Evolutionary conservation across 1,140 invertebrate species (phyloP).

Genomic region (Bombus haemorrhoidalis): DNA sequence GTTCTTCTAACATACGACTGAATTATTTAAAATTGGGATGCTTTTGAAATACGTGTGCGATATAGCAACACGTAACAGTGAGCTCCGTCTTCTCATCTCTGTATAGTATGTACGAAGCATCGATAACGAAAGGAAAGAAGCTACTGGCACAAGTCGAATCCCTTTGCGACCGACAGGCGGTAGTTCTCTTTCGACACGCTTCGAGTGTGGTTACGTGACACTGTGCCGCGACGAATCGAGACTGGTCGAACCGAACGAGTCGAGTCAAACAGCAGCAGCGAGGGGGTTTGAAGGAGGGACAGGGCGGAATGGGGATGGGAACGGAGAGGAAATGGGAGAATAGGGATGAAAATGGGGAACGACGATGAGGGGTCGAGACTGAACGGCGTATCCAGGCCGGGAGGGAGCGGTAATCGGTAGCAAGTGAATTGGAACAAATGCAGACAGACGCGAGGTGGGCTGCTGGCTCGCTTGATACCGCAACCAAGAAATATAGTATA

Average conservation of each 20-base stretch:
- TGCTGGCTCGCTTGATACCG: slow-evolving; percentile 63
- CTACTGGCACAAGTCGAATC: neutral
- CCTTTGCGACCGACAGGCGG: slow-evolving; percentile 30
- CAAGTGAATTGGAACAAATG: slow-evolving; percentile 78
- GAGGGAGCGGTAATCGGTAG: slow-evolving; percentile 73
- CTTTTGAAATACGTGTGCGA: too few species aligned
- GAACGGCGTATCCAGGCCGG: slow-evolving; percentile 45
- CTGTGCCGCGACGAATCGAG: slow-evolving; percentile 54
- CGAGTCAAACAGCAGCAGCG: slow-evolving; percentile 1
- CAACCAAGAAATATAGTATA: slow-evolving; percentile 69
- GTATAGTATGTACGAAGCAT: neutral
- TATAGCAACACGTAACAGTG: too few species aligned
- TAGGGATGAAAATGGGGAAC: slow-evolving; percentile 69
- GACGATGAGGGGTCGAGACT: slow-evolving; percentile 53
- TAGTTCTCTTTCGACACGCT: slow-evolving; percentile 67
- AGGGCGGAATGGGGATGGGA: slow-evolving; percentile 13
- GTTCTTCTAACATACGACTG: too few species aligned
- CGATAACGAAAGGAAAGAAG: neutral
- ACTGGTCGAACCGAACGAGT: slow-evolving; percentile 32
- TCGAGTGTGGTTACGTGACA: slow-evolving; percentile 69
- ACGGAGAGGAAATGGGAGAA: slow-evolving; percentile 65
- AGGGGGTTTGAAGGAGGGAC: neutral
- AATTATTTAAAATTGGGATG: too few species aligned
- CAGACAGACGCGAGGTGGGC: slow-evolving; percentile 73
- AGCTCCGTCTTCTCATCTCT: too few species aligned